A percentile compares a stretch with the other conserved stretches of the same genome.
Evolutionary conservation across 2,888 invertebrate species (phyloP).

Genomic region (Galerucella nymphaeae): DNA sequence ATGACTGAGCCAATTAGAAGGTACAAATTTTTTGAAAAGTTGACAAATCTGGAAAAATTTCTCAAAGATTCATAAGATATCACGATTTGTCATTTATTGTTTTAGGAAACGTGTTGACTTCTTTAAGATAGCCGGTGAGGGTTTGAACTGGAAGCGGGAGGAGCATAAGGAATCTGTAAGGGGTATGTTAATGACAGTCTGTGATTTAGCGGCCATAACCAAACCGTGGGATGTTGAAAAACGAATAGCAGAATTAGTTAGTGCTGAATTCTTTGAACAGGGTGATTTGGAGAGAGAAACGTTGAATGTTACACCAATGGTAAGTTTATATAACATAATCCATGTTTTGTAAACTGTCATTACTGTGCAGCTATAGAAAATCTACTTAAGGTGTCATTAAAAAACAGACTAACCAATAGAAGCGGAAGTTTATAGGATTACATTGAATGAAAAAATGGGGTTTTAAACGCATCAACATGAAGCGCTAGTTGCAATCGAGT

Average conservation of each 20-base stretch:
- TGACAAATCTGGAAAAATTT: background rate
- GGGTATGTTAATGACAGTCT: conserved; percentile 95
- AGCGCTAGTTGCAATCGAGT: too few species aligned
- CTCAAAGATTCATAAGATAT: too few species aligned
- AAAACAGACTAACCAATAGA: too few species aligned
- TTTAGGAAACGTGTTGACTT: conserved; percentile 88
- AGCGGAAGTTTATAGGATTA: too few species aligned
- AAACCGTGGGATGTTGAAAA: conserved; percentile 95
- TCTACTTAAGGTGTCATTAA: too few species aligned
- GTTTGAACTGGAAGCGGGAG: conserved; percentile 76
- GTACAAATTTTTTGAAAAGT: too few species aligned
- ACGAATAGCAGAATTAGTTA: conserved; percentile 91
- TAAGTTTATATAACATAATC: conserved; percentile 66
- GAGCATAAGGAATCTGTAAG: conserved; percentile 84
- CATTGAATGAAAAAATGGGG: too few species aligned
- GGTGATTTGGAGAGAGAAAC: conserved; percentile 91
- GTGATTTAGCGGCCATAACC: conserved; percentile 93
- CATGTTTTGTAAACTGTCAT: conserved; percentile 7
- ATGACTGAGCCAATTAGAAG: too few species aligned
- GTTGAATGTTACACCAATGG: conserved; percentile 90
- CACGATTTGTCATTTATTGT: conserved; percentile 36
- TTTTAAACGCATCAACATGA: too few species aligned
- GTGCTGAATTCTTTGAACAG: conserved; percentile 93
- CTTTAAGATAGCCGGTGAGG: conserved; percentile 75
- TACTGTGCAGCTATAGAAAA: conserved; percentile 11